Conservation (phyloP, 2,888 invertebrate genomes). For the Chironomus riparius region DNA sequence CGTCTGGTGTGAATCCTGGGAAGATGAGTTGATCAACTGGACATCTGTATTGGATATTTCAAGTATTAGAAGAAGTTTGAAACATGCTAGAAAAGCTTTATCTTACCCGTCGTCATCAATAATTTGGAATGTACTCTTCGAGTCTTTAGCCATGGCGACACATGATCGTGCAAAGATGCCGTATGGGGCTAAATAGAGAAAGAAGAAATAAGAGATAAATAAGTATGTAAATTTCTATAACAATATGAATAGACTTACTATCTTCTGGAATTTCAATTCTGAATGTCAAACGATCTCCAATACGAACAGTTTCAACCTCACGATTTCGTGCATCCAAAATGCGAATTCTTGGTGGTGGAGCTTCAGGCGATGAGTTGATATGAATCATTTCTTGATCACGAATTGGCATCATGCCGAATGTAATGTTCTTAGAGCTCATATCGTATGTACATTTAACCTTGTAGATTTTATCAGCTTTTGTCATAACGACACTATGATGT, state of each 20-base stretch:
- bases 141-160: slow-evolving; percentile 94
- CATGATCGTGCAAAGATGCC: slow-evolving; percentile 93
- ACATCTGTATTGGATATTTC: slow-evolving; percentile 49
- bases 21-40: slow-evolving; percentile 90
- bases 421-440: slow-evolving; percentile 92
- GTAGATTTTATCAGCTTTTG: slow-evolving; percentile 92
- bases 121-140: slow-evolving; percentile 91
- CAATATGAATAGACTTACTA: slow-evolving; percentile 52
- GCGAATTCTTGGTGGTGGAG: slow-evolving; percentile 86
- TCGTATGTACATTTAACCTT: slow-evolving; percentile 94
- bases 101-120: slow-evolving; percentile 85
- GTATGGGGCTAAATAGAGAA: slow-evolving; percentile 67
- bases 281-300: slow-evolving; percentile 90
- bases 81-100: not conserved
- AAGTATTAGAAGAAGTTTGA: slow-evolving; percentile 27
- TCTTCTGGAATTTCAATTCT: slow-evolving; percentile 94
- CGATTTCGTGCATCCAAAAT: slow-evolving; percentile 77
- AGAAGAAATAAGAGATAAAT: slow-evolving; percentile 18
- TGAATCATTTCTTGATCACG: slow-evolving; percentile 94
- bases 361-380: slow-evolving; percentile 90
- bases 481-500: slow-evolving; percentile 93
- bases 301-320: slow-evolving; percentile 89
- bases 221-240: slow-evolving; percentile 9
- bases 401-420: slow-evolving; percentile 96
- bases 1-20: slow-evolving; percentile 84